phyloP scores from a whole-genome alignment of 1,140 invertebrate species.

The Drosophila insularis region DNA sequence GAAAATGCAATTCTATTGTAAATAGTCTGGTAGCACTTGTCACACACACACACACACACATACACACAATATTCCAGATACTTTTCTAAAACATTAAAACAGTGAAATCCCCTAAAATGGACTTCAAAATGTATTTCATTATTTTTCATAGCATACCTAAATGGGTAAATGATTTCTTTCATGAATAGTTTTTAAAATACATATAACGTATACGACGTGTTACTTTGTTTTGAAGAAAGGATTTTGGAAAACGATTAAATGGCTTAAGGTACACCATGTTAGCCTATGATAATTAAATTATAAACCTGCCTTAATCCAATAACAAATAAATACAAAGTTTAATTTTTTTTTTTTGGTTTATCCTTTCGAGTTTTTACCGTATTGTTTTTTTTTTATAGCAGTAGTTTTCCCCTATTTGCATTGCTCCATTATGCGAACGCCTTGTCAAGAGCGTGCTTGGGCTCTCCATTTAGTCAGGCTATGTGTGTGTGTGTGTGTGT shows the following conservation, averaged over 20 bases:
- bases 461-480: conserved; percentile 62
- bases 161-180: not conserved
- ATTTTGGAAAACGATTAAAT: too few species aligned
- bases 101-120: not conserved
- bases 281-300: too few species aligned
- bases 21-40: conserved; percentile 66
- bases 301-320: not conserved
- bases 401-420: conserved; percentile 35
- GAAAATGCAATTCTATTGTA: conserved; percentile 75
- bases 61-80: conserved; percentile 3
- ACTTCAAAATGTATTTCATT: not conserved
- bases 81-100: not conserved
- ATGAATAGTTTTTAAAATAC: not conserved
- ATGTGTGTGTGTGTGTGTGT: conserved; percentile 21
- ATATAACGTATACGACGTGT: not conserved
- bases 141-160: not conserved
- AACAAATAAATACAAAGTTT: too few species aligned
- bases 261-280: too few species aligned
- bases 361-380: conserved; percentile 23
- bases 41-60: conserved; percentile 11
- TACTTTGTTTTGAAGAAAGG: not conserved
- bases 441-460: conserved; percentile 64
- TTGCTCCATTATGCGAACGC: conserved; percentile 68
- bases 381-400: conserved; percentile 32
- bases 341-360: not conserved